Evolutionary conservation across 2,113 vertebrate species (phyloP), one percentile per base, ranked within the genome.

Genomic region (Phrynocephalus versicolor): DNA sequence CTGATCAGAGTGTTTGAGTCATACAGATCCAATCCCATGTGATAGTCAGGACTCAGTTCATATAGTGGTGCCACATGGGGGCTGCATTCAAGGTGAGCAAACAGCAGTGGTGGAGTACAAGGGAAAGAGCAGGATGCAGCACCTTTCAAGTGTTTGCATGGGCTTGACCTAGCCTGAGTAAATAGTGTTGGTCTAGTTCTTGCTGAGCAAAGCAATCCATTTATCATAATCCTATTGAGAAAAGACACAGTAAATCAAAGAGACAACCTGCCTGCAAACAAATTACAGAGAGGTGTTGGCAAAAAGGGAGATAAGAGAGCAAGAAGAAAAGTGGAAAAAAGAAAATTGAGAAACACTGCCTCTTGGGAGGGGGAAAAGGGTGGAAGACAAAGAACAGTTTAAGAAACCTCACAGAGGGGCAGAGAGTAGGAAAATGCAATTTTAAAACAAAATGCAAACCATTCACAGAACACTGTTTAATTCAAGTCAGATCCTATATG

Each of bases 181-280:
- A 60, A 30, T 77, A 87, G 90, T 94, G 93, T 93, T 89, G 90
- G 92, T 91, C 72, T 71, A 95, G 94, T 92, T 87, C 67, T 90
- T 85, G 81, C 14, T 5, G 92, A 80, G 94, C 90, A 94, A 93
- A 35, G 92, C 94, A 94, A 96, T 93, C 95, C 95, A 96, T 96
- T 96, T 95, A 96, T 96, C 95, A 97, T 95, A 95, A 96, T 96
- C 94, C 94, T 92, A 93, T 91, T 1, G 30, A 95, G 94, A 91
- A 96, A 91, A 93, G 90, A 91, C 74, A 94, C 92, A 92, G 95
- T 95, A 96, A 96, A 97, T 96, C 96, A 96, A 94, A 95, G 89
- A 94, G 94, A 96, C 93, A 95, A 95, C 92, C 89, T n/a, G 93
- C 88, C 90, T 95, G 92, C 94, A 96, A 96, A 95, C 90, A 95